Evolutionary conservation across 2,797 vertebrate genomes (phyloP).

Genomic region (Phoeniculus purpureus): DNA sequence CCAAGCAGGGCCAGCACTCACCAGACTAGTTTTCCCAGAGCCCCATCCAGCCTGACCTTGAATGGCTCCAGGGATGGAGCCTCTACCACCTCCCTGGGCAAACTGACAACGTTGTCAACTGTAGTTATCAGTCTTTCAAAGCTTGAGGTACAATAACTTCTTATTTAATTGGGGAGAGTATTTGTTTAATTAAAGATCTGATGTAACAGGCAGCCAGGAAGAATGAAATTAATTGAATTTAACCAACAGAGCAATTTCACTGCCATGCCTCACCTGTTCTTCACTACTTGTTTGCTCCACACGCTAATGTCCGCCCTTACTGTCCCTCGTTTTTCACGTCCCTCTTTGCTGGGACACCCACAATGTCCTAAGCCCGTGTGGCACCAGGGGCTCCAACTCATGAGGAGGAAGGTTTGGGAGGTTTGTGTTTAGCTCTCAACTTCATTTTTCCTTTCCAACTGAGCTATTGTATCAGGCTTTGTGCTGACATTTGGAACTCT

Average conservation of each 20-base stretch:
- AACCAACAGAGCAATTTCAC: background rate
- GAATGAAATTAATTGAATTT: background rate
- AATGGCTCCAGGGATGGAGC: too few relatives aligned
- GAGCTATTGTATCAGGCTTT: background rate
- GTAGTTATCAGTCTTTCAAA: background rate
- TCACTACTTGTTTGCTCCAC: background rate
- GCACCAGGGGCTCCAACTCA: background rate
- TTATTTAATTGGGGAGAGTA: background rate
- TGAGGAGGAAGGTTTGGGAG: background rate
- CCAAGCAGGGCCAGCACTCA: too few relatives aligned
- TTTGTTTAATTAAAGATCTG: background rate
- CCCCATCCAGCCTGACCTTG: too few relatives aligned
- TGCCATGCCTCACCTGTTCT: background rate
- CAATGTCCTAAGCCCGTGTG: accelerated
- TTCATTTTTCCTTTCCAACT: background rate
- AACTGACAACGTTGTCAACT: background rate
- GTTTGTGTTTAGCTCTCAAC: background rate
- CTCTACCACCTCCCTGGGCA: too few relatives aligned
- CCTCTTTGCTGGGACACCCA: background rate
- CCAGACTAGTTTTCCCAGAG: too few relatives aligned
- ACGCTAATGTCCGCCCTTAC: background rate
- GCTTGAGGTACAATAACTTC: background rate
- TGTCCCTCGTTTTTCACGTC: background rate
- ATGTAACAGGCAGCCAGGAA: background rate
- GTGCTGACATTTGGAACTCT: background rate